Conservation (phyloP, 2,888 invertebrate genomes). For the Bembecia ichneumoniformis region DNA sequence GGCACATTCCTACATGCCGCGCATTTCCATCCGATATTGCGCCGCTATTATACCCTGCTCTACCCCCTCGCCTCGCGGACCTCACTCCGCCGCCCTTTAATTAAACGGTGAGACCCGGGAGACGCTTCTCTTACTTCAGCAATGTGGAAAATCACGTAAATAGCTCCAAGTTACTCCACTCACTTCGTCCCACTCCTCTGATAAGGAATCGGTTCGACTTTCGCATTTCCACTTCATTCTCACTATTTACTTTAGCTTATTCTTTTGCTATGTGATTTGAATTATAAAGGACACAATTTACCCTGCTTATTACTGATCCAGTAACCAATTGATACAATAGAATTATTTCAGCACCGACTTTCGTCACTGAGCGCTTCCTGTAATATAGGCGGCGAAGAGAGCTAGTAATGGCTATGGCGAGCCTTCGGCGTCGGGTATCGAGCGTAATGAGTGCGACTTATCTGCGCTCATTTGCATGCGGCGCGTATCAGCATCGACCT, state of each 20-base stretch:
- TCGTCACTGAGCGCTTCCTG: slow-evolving; percentile 57
- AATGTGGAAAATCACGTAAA: slow-evolving; percentile 67
- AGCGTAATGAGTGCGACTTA: slow-evolving; percentile 63
- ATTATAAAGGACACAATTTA: no score
- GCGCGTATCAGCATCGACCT: slow-evolving; percentile 59
- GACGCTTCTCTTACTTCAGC: slow-evolving; percentile 56
- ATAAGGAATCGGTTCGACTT: slow-evolving; percentile 25
- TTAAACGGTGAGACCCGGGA: slow-evolving; percentile 70
- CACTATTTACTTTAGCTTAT: background rate
- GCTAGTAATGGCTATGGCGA: slow-evolving; percentile 44
- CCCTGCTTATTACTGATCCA: no score
- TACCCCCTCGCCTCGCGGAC: slow-evolving; percentile 40
- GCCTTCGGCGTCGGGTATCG: slow-evolving; percentile 43
- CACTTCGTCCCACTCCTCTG: slow-evolving; percentile 29
- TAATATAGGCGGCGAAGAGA: slow-evolving; percentile 54
- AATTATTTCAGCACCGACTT: no score
- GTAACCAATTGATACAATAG: slow-evolving; percentile 7
- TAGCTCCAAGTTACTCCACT: slow-evolving; percentile 47
- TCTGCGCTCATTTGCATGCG: slow-evolving; percentile 64
- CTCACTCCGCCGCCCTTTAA: slow-evolving; percentile 64
- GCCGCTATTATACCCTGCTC: slow-evolving; percentile 69
- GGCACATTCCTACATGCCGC: slow-evolving; percentile 73
- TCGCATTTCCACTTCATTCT: background rate
- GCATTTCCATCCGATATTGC: slow-evolving; percentile 73
- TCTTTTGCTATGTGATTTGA: background rate